Evolutionary conservation across 2,797 vertebrate genomes (phyloP).

Genomic region (Perodicticus potto): DNA sequence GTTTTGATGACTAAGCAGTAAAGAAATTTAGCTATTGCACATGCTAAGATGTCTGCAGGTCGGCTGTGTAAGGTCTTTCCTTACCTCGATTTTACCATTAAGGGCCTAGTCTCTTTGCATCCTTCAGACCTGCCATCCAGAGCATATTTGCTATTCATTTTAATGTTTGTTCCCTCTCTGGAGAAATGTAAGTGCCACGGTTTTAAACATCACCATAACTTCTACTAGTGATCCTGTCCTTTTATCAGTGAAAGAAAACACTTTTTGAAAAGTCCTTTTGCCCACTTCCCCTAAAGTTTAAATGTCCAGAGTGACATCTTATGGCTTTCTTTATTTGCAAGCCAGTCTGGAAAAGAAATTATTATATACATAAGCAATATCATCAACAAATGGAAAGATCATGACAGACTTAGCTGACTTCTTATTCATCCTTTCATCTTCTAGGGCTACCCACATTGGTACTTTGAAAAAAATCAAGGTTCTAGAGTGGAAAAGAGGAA

Average conservation of each 20-base stretch:
- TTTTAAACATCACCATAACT: not conserved
- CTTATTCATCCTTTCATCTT: not conserved
- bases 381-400: not conserved
- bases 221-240: not conserved
- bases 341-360: not conserved
- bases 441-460: not conserved
- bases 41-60: not conserved
- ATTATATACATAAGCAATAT: not conserved
- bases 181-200: not conserved
- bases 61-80: not conserved
- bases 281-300: not conserved
- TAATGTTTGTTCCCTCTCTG: not conserved
- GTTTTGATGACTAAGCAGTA: not conserved
- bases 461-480: not conserved
- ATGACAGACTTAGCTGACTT: not conserved
- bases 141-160: not conserved
- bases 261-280: not conserved
- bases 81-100: no score
- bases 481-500: not conserved
- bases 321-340: not conserved
- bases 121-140: no score
- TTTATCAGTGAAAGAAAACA: not conserved
- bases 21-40: not conserved
- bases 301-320: not conserved
- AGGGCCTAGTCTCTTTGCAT: not conserved